phyloP scores from a whole-genome alignment of 2,888 invertebrate species.

The Temnothorax ravouxi region DNA sequence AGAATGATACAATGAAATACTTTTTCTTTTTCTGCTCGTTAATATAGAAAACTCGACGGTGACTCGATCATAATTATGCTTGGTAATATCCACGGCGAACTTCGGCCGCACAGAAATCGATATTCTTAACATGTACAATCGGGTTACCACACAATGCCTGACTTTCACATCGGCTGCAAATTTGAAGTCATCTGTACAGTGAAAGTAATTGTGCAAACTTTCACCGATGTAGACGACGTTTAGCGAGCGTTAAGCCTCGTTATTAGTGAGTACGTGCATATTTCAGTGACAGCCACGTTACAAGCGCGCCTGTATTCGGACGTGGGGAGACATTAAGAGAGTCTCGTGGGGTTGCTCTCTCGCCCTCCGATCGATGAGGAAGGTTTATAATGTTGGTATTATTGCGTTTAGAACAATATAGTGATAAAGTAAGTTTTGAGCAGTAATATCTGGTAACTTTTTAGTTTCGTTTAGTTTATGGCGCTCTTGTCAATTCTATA shows the following conservation, averaged over 20 bases:
- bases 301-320: slow-evolving; percentile 52
- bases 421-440: too few species aligned
- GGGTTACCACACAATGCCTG: slow-evolving; percentile 10
- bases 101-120: slow-evolving; percentile 29
- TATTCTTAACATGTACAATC: slow-evolving; percentile 29
- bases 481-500: too few species aligned
- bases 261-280: slow-evolving; percentile 42
- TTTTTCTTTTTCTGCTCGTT: background rate
- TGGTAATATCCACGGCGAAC: background rate
- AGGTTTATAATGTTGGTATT: slow-evolving; percentile 68
- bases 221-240: slow-evolving; percentile 40
- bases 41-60: background rate
- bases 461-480: too few species aligned
- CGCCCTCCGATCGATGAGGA: slow-evolving; percentile 78
- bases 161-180: slow-evolving; percentile 32
- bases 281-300: slow-evolving; percentile 48
- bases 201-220: slow-evolving; percentile 49
- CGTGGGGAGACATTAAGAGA: slow-evolving; percentile 53
- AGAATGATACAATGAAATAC: background rate
- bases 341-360: slow-evolving; percentile 46
- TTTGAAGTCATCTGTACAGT: slow-evolving; percentile 45
- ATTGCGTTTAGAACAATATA: too few species aligned
- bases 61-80: slow-evolving; percentile 6
- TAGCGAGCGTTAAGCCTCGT: slow-evolving; percentile 44
- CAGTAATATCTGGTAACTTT: too few species aligned